Percentiles rank a stretch among this genome's conserved stretches.
Evolutionary conservation across 2,888 invertebrate genomes (phyloP).

Genomic region (Geophilus truncorum): DNA sequence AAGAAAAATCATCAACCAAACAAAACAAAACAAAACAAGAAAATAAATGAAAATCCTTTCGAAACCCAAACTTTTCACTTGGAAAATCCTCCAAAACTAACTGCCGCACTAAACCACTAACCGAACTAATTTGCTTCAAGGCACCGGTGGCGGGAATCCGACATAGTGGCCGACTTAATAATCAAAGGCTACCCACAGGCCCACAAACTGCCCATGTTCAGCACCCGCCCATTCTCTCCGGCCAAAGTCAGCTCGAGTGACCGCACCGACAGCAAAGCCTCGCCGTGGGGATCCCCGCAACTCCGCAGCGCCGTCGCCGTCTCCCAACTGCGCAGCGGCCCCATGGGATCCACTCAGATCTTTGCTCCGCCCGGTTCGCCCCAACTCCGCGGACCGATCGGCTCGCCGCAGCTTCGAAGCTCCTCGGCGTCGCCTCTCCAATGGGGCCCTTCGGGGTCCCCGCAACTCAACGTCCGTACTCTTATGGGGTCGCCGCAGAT

Average conservation of each 20-base stretch:
- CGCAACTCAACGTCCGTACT: slow-evolving; percentile 14
- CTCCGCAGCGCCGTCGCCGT: slow-evolving; percentile 13
- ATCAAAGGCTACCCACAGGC: slow-evolving; percentile 34
- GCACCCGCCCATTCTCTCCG: slow-evolving; percentile 32
- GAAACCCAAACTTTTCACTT: too few species aligned
- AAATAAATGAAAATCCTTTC: not conserved
- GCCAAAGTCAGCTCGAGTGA: slow-evolving; percentile 34
- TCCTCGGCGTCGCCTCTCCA: slow-evolving; percentile 22
- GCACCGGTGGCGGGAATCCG: slow-evolving; percentile 34
- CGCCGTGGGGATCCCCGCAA: slow-evolving; percentile 33
- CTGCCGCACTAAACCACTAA: not conserved
- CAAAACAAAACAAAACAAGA: not conserved
- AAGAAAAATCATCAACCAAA: not conserved
- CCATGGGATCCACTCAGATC: slow-evolving; percentile 28
- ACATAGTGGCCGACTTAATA: slow-evolving; percentile 32
- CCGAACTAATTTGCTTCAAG: not conserved
- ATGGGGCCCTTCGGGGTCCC: slow-evolving; percentile 25
- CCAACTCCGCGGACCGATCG: slow-evolving; percentile 8
- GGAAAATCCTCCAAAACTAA: too few species aligned
- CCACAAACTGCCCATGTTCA: slow-evolving; percentile 33
- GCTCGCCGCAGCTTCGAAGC: slow-evolving; percentile 29
- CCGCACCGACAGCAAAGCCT: not conserved
- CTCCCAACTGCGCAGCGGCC: not conserved
- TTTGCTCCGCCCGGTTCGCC: slow-evolving; percentile 30
- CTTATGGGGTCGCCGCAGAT: slow-evolving; percentile 17